Evolutionary conservation across 1,140 invertebrate species (phyloP).

Genomic region (Octopus sinensis): DNA sequence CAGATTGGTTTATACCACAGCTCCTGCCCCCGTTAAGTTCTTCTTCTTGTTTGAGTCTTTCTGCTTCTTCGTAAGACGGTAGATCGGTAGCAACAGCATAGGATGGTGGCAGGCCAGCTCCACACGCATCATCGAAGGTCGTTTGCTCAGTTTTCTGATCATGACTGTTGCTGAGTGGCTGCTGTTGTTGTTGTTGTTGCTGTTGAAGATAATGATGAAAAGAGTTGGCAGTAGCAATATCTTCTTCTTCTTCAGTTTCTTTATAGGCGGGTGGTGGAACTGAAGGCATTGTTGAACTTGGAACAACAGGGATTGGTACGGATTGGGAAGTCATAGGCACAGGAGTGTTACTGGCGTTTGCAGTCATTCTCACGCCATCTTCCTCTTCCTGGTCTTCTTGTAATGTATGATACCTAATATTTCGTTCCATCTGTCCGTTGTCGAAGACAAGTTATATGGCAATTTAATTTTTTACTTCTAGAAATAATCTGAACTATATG

Average conservation of each 20-base stretch:
- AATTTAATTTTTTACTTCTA: too few species aligned
- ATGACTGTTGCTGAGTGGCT: neutral
- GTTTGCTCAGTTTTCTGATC: neutral
- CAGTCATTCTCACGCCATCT: too few species aligned
- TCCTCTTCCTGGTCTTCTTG: neutral
- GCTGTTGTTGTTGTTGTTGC: neutral
- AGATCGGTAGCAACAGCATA: conserved; percentile 75
- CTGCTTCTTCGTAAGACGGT: conserved; percentile 87
- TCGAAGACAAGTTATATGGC: neutral
- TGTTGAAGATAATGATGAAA: neutral
- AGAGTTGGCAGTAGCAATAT: neutral
- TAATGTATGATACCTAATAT: neutral
- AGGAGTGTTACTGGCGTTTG: too few species aligned
- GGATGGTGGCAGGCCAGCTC: conserved; percentile 65
- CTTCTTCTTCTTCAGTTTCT: neutral
- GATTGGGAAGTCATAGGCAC: too few species aligned
- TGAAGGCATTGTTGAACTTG: neutral
- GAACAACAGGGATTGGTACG: too few species aligned
- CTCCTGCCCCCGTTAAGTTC: neutral
- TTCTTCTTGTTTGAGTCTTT: conserved; percentile 73
- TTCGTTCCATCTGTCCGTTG: neutral
- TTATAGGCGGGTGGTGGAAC: neutral
- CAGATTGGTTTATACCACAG: neutral
- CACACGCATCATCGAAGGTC: neutral
- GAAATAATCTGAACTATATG: too few species aligned